A percentile compares a stretch with the other conserved stretches of the same genome.
These are phyloP conservation scores for Diabrotica virgifera DNA, from an alignment of 1,140 invertebrate species.

Conservation along the genomic window DNA sequence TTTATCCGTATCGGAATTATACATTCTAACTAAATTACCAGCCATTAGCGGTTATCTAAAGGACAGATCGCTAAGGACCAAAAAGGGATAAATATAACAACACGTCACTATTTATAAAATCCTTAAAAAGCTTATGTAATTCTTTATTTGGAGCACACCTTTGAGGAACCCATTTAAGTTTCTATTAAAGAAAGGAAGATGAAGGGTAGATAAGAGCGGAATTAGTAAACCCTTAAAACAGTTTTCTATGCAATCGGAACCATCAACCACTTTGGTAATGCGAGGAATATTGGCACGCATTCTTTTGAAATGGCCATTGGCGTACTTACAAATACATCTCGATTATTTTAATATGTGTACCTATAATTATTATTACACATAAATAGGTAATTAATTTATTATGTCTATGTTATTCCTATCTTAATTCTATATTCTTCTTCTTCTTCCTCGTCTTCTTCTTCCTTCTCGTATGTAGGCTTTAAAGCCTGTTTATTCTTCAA, in stretches of 20 bases:
- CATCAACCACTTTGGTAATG: constrained; percentile 33
- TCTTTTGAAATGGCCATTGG: constrained; percentile 21
- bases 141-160: constrained; percentile 27
- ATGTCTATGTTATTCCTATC: too few species aligned
- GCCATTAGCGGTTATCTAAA: constrained; percentile 5
- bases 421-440: too few species aligned
- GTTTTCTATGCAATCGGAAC: constrained; percentile 27
- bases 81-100: constrained; percentile 24
- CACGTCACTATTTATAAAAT: constrained; percentile 22
- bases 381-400: too few species aligned
- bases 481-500: too few species aligned
- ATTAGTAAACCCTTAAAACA: constrained; percentile 26
- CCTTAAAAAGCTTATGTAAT: constrained; percentile 24
- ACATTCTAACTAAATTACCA: constrained; percentile 19
- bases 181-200: constrained; percentile 21
- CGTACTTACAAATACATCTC: background rate
- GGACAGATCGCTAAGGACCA: constrained; percentile 9
- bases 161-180: constrained; percentile 31
- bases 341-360: background rate
- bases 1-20: constrained; percentile 14
- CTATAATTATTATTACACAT: too few species aligned
- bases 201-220: constrained; percentile 25
- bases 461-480: too few species aligned
- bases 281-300: constrained; percentile 32
- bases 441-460: too few species aligned